Percentiles rank a stretch among this genome's conserved stretches.
Evolutionary conservation across 2,888 invertebrate genomes (phyloP).

Genomic region (Drosophila tanythrix): DNA sequence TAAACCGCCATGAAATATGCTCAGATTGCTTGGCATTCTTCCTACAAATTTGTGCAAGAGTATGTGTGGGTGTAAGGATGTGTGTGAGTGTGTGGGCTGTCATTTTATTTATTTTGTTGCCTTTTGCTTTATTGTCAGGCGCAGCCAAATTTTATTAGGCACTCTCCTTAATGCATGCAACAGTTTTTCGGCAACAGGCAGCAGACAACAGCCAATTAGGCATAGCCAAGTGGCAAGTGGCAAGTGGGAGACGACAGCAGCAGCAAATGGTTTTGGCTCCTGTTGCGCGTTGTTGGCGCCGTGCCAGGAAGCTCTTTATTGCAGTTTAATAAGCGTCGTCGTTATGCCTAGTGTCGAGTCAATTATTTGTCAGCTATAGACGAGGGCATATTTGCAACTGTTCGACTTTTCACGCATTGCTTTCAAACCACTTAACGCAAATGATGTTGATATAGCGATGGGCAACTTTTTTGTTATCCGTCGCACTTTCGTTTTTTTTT

Average conservation of each 20-base stretch:
- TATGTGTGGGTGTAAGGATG: background rate
- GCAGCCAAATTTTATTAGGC: constrained; percentile 75
- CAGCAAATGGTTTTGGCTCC: constrained; percentile 32
- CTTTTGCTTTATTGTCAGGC: constrained; percentile 56
- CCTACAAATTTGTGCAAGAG: constrained; percentile 2
- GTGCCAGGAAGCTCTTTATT: constrained; percentile 62
- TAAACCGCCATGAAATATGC: constrained; percentile 57
- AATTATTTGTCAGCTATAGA: constrained; percentile 49
- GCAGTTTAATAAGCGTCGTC: constrained; percentile 69
- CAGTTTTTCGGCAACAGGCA: constrained; percentile 68
- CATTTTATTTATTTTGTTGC: constrained; percentile 64
- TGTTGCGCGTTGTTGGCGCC: constrained; percentile 49
- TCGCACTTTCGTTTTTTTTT: background rate
- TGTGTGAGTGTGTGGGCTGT: constrained; percentile 11
- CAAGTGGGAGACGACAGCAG: constrained; percentile 8
- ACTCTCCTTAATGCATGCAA: constrained; percentile 70
- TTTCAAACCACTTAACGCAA: constrained; percentile 76
- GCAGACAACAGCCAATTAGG: constrained; percentile 57
- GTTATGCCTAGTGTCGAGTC: constrained; percentile 32
- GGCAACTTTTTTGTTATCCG: constrained; percentile 53
- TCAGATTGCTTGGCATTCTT: constrained; percentile 51
- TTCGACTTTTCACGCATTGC: constrained; percentile 67
- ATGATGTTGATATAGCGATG: constrained; percentile 75
- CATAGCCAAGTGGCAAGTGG: constrained; percentile 32
- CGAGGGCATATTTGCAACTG: constrained; percentile 64